Evolutionary conservation across 2,888 invertebrate genomes (phyloP).

Genomic region (Lasioglossum calceatum): DNA sequence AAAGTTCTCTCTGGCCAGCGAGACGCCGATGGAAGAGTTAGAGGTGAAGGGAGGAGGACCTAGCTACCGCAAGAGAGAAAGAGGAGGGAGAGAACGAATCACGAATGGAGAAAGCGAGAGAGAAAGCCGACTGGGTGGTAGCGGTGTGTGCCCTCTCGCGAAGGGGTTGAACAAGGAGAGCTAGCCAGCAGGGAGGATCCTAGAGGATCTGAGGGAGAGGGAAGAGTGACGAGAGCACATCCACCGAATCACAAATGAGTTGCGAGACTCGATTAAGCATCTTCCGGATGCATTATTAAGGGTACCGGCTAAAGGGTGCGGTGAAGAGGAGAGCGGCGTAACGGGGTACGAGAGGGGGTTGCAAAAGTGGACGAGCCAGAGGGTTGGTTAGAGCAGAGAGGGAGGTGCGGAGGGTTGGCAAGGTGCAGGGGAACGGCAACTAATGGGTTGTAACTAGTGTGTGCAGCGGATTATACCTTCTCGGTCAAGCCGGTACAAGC

Average conservation of each 20-base stretch:
- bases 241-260: conserved; percentile 72
- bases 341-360: conserved; percentile 1
- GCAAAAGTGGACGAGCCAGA: conserved; percentile 30
- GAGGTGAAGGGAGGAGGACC: not conserved
- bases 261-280: conserved; percentile 72
- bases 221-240: conserved; percentile 59
- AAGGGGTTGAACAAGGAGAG: not conserved
- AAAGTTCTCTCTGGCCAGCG: conserved; percentile 59
- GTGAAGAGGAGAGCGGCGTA: conserved; percentile 28
- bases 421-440: conserved; percentile 51
- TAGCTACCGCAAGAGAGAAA: not conserved
- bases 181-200: not conserved
- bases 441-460: conserved; percentile 73
- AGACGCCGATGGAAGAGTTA: not conserved
- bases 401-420: not conserved
- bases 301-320: conserved; percentile 59
- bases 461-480: conserved; percentile 72
- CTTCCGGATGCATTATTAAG: conserved; percentile 72
- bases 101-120: not conserved
- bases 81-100: not conserved
- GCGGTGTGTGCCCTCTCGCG: not conserved
- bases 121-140: not conserved
- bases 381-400: conserved; percentile 27
- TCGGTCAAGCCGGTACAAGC: conserved; percentile 69
- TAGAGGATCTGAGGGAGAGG: not conserved